Evolutionary conservation across 2,888 invertebrate genomes (phyloP).

Genomic region (Smittia sp.): DNA sequence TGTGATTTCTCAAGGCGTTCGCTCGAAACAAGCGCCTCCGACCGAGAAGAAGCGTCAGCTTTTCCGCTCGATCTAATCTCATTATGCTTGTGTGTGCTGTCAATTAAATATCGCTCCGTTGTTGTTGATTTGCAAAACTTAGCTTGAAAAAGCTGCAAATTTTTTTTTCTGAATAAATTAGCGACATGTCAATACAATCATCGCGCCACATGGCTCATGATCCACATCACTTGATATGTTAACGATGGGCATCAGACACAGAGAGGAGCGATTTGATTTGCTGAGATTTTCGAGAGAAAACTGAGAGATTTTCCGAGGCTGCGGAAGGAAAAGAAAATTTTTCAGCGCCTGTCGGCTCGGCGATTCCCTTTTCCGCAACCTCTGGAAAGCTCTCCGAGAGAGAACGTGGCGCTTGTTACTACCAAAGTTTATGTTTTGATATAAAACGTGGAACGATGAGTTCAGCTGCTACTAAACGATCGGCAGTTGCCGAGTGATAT

Average conservation of each 20-base stretch:
- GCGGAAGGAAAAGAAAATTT: neutral
- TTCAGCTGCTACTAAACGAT: too few relatives aligned
- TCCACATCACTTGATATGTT: neutral
- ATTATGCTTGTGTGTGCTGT: neutral
- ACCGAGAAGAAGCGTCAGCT: neutral
- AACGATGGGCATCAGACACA: neutral
- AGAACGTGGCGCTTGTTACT: too few relatives aligned
- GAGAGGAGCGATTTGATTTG: neutral
- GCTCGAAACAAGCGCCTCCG: neutral
- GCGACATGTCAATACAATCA: neutral
- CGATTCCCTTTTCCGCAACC: neutral
- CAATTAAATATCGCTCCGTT: neutral
- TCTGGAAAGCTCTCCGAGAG: neutral
- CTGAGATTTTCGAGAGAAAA: neutral
- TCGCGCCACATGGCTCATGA: slow-evolving; percentile 5
- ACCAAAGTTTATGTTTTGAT: too few relatives aligned
- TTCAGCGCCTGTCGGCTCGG: too few relatives aligned
- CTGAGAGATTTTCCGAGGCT: neutral
- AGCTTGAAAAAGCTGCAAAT: neutral
- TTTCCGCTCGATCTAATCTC: neutral
- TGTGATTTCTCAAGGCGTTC: neutral
- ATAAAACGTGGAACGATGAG: too few relatives aligned
- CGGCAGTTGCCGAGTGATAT: too few relatives aligned
- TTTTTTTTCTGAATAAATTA: slow-evolving; percentile 13
- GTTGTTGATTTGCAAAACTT: neutral